Base-by-base conservation (phyloP, 2,797 vertebrate species). In the Caiman crocodilus region DNA sequence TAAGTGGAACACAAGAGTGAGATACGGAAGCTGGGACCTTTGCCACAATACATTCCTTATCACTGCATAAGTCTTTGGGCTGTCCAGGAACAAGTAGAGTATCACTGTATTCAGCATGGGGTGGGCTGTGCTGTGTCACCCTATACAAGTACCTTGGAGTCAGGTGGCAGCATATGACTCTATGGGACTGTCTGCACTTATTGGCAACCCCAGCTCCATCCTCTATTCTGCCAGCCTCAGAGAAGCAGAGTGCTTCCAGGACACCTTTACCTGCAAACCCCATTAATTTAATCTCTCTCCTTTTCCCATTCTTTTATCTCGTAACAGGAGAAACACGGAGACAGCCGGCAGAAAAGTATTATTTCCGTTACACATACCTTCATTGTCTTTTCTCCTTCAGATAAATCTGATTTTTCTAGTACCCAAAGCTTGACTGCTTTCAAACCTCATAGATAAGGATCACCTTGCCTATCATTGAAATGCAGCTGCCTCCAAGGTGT, bases 301-400 rank as follows among this genome's bases (percentile, higher is more conserved):
- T 59, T 21, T 61, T 61, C 26, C 60, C 60, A 26, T 61, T 12
- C 23, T 26, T 61, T 61, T 35, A 91, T 10, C 28, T 89, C 30
- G 64, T 56, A 60, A 4, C 16, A 3, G 5, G 56, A 23, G 26
- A 15, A 7, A 76, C 90, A 55, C 79, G 32, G 82, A 28, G 87
- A 86, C 23, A 5, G 5, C 1, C 2, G 82, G 55, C 80, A 7
- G 23, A 85, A n/a, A 79, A 18, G 10, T 12, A 23, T 23, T 91
- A 50, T 90, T 94, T 87, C 82, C 67, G 63, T 16, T 55, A 67
- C 14, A 16, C 55, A 57, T 92, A 85, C 55, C 84, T 94, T 76
- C 78, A 79, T 26, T 50, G 42, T 50, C 42, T 50, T 59, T 81
- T 26, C 82, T 42, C 0, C 17, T 76, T 92, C 83, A 93, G 78